Percentiles rank a stretch among this genome's conserved stretches.
Evolutionary conservation across 2,797 vertebrate genomes (phyloP).

Genomic region (Spea hammondii): DNA sequence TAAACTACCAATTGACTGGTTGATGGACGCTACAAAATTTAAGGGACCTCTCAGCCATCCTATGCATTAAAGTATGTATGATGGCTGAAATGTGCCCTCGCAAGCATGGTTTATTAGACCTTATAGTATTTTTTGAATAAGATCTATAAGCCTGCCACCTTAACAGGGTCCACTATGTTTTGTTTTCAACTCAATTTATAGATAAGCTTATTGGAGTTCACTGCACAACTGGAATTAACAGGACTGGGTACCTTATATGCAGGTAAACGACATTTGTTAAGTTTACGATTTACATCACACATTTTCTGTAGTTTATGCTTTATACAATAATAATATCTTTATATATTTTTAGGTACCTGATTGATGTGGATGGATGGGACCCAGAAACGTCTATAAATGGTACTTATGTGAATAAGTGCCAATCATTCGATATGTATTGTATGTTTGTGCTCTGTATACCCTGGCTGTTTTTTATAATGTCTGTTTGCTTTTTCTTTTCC

Average conservation of each 20-base stretch:
- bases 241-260: slow-evolving; percentile 71
- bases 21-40: no score
- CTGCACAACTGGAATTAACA: slow-evolving; percentile 70
- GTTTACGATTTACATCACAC: slow-evolving; percentile 26
- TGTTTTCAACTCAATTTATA: slow-evolving; percentile 20
- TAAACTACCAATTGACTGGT: no score
- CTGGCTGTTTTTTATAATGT: neutral
- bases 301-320: no score
- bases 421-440: neutral
- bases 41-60: no score
- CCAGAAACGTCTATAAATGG: slow-evolving; percentile 65
- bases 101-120: no score
- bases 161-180: no score
- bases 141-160: no score
- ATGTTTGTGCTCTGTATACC: neutral
- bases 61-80: no score
- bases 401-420: slow-evolving; percentile 31
- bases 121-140: no score
- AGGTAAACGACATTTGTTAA: slow-evolving; percentile 59
- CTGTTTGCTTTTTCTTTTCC: neutral
- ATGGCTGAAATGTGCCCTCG: no score
- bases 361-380: slow-evolving; percentile 70
- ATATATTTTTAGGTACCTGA: slow-evolving; percentile 62
- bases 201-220: slow-evolving; percentile 70
- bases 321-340: neutral